These are phyloP conservation scores for Antedon bifida DNA, from an alignment of 35 echinoderm and acorn worm species.

Conservation along the genomic window DNA sequence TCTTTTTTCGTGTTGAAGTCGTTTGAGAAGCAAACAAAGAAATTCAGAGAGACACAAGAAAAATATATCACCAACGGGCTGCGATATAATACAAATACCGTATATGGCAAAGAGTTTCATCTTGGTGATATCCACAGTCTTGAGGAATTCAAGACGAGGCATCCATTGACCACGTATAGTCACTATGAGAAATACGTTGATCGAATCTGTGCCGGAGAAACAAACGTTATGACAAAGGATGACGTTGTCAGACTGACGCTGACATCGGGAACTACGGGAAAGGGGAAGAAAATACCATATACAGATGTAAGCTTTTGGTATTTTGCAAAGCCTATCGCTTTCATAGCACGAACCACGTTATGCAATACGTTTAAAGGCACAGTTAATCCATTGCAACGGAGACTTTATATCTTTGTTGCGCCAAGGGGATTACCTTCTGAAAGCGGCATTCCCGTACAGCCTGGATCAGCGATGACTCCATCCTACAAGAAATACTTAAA, in stretches of 20 bases:
- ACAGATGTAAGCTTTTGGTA: not conserved
- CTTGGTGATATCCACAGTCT: constrained; percentile 23
- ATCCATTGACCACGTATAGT: constrained; percentile 46
- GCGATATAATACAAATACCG: constrained; percentile 5
- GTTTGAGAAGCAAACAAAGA: not conserved
- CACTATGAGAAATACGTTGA: constrained; percentile 39
- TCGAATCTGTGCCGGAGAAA: constrained; percentile 41
- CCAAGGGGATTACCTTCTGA: not conserved
- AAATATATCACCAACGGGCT: not conserved
- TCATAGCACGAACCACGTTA: not conserved
- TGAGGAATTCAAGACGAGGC: constrained; percentile 13
- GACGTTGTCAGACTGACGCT: constrained; percentile 14
- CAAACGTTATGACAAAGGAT: constrained; percentile 33
- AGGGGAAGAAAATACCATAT: constrained; percentile 29
- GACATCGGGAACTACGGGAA: constrained; percentile 45
- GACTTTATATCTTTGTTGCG: not conserved
- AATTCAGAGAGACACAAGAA: not conserved
- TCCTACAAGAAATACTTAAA: not conserved
- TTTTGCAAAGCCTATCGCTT: not conserved
- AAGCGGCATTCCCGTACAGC: not conserved
- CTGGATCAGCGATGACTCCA: not conserved
- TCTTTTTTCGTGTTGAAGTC: not conserved
- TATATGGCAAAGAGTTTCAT: constrained; percentile 30
- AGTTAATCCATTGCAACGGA: not conserved
- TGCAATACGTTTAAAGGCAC: not conserved